phyloP scores from a whole-genome alignment of 2,113 vertebrate species.

The Phainopepla nitens region DNA sequence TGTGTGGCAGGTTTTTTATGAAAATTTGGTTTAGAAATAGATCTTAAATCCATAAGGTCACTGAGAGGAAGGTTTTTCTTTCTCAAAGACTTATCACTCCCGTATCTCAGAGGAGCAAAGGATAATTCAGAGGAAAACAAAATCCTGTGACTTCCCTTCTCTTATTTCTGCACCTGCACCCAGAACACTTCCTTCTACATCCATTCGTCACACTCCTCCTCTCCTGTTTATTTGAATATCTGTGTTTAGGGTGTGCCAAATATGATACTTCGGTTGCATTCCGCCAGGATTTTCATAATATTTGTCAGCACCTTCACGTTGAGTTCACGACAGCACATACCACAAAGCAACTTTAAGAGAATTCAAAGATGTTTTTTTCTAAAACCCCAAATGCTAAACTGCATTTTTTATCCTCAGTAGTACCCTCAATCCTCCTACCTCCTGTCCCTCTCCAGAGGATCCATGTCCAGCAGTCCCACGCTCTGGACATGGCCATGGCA shows the following conservation, averaged over 20 bases:
- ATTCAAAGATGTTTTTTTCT: background rate
- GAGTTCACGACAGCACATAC: background rate
- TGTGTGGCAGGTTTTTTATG: slow-evolving; percentile 42
- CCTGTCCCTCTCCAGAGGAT: background rate
- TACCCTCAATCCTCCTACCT: background rate
- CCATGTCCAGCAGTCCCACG: rapidly evolving
- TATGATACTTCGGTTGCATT: background rate
- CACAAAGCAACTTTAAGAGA: background rate
- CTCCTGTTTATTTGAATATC: background rate
- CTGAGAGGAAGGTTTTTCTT: slow-evolving; percentile 6
- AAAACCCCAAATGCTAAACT: background rate
- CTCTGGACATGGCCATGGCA: background rate
- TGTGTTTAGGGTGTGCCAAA: background rate
- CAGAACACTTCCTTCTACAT: background rate
- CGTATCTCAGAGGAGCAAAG: background rate
- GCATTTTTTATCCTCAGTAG: background rate
- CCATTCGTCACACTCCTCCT: rapidly evolving
- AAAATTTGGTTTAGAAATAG: slow-evolving; percentile 53
- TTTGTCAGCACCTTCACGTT: background rate
- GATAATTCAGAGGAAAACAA: background rate
- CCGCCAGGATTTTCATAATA: background rate
- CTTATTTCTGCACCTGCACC: background rate
- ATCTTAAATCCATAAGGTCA: slow-evolving; percentile 64
- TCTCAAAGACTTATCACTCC: slow-evolving; percentile 7
- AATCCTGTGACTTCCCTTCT: background rate